Conservation (phyloP, 1,140 invertebrate genomes). For the Glomeris maerens region DNA sequence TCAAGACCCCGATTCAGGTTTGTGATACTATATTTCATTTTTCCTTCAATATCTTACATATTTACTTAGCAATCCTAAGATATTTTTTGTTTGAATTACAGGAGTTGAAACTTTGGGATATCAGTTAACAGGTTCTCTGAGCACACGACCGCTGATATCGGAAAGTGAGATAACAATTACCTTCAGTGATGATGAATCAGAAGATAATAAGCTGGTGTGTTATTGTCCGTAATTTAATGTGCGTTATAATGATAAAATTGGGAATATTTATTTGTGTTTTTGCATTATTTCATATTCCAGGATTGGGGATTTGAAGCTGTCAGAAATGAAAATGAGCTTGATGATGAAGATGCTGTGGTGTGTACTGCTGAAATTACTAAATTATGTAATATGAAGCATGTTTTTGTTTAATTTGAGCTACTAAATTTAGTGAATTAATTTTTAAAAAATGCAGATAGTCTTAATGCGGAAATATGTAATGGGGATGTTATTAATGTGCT, state of each 20-base stretch:
- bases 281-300: slow-evolving; percentile 5
- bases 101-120: slow-evolving; percentile 26
- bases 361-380: no score
- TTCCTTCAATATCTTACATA: neutral
- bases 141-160: slow-evolving; percentile 19
- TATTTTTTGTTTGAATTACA: slow-evolving; percentile 14
- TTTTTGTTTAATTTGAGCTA: slow-evolving; percentile 1
- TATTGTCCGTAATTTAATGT: neutral
- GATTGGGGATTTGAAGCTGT: slow-evolving; percentile 6
- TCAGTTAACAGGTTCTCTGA: slow-evolving; percentile 15
- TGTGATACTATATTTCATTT: slow-evolving; percentile 1
- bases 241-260: neutral
- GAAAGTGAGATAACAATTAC: slow-evolving; percentile 24
- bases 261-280: slow-evolving; percentile 2
- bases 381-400: no score
- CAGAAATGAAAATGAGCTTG: neutral
- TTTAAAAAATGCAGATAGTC: no score
- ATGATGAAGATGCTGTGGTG: neutral
- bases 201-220: neutral
- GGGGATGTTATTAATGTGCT: no score
- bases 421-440: no score
- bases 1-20: slow-evolving; percentile 5
- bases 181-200: slow-evolving; percentile 7
- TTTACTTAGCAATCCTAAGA: slow-evolving; percentile 15
- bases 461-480: no score